Conservation (phyloP, 2,797 vertebrate species). For the Urophycis tenuis region DNA sequence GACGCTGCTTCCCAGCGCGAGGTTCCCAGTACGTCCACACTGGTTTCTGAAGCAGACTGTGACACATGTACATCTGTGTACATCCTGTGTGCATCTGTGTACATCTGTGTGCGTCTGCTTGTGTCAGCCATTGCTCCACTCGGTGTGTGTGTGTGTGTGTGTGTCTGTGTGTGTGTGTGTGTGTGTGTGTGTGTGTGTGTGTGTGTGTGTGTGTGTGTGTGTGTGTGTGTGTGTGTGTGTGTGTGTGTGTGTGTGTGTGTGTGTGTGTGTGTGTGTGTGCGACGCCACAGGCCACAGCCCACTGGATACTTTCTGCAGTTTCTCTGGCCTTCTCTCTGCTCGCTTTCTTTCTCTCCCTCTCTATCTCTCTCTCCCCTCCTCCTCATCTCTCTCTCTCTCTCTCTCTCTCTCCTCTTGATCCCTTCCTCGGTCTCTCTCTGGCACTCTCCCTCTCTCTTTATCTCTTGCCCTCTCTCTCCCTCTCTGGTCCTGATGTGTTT, state of each 20-base stretch:
- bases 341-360: neutral
- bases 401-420: neutral
- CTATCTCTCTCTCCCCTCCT: neutral
- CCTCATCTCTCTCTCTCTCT: neutral
- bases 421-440: neutral
- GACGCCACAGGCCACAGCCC: slow-evolving; percentile 39
- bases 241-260: no score
- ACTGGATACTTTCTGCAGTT: slow-evolving; percentile 42
- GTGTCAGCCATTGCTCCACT: slow-evolving; percentile 22
- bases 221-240: neutral
- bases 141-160: no score
- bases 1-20: no score
- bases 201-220: no score
- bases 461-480: slow-evolving; percentile 34
- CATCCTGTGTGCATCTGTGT: neutral
- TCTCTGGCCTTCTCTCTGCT: neutral
- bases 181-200: slow-evolving; percentile 16
- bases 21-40: neutral
- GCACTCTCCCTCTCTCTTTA: slow-evolving; percentile 10
- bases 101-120: neutral
- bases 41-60: neutral
- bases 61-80: neutral
- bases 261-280: slow-evolving; percentile 14
- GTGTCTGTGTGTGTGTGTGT: no score
- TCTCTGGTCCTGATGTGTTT: slow-evolving; percentile 62